Percentiles rank a stretch among this genome's conserved stretches.
These are phyloP conservation scores for Aegypius monachus DNA, from an alignment of 2,113 vertebrate genomes.

Conservation along the genomic window DNA sequence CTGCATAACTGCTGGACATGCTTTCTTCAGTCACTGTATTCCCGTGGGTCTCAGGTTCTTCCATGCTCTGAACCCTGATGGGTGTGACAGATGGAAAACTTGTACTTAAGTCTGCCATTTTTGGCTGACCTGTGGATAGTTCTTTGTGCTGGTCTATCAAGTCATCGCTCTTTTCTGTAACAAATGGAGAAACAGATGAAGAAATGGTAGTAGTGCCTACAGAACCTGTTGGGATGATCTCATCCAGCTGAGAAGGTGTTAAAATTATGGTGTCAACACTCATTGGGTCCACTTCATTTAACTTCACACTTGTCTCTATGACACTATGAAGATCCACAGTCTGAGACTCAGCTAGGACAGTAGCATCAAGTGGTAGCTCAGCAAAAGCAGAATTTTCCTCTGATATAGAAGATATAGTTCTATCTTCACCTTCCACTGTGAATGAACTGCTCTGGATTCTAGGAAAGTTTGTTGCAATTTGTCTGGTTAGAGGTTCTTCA, in stretches of 20 bases:
- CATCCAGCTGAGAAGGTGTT: not conserved
- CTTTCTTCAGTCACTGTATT: not conserved
- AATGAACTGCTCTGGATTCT: not conserved
- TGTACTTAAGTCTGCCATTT: not conserved
- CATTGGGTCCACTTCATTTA: not conserved
- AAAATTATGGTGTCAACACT: not conserved
- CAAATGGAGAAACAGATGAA: not conserved
- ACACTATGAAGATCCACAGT: not conserved
- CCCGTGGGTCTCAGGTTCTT: not conserved
- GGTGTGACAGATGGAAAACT: not conserved
- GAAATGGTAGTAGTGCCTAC: not conserved
- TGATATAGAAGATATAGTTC: not conserved
- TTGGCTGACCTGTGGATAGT: not conserved
- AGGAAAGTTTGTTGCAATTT: not conserved
- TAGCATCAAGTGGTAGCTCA: not conserved
- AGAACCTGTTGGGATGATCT: not conserved
- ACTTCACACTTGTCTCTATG: not conserved
- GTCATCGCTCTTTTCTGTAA: not conserved
- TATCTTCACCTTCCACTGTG: not conserved
- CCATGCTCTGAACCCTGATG: not conserved
- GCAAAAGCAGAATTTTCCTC: not conserved
- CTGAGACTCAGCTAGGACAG: not conserved
- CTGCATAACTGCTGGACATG: not conserved
- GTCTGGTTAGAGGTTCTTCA: not conserved
- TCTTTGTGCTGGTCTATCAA: not conserved